Evolutionary conservation across 2,888 invertebrate genomes (phyloP), one percentile per base, ranked within the genome.

Genomic region (Falcaria lacertinaria): DNA sequence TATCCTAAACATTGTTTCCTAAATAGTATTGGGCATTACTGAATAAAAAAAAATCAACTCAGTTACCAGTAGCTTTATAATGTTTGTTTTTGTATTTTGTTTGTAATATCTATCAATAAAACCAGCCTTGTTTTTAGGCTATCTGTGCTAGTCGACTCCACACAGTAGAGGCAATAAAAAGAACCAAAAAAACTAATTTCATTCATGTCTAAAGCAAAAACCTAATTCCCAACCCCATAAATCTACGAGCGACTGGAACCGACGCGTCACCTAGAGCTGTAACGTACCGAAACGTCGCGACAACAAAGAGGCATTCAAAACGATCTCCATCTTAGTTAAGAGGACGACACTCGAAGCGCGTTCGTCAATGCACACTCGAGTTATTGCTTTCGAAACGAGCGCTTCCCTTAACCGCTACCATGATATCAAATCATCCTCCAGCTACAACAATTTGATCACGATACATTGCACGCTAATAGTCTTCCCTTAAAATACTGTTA

Each of bases 291-390:
- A 57, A 61, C 64, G 56, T 60, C 47, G 54, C 48, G 54, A 54
- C 64, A 66, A 74, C 75, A 75, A 79, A 80, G 70, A 69, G 75
- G 72, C 73, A 74, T 80, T 77, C 77, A 74, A 74, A 79, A 70
- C 69, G 75, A 80, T 80, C 64, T 69, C 57, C 62, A 60, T 69
- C 75, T 74, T 74, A 79, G 74, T 77, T 71, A 74, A 79, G 79
- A 66, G 74, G 75, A 66, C 61, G 74, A 70, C 78, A 75, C 82
- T 81, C 61, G 68, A 74, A 76, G 68, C 73, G 78, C 80, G 78
- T 77, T 75, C 80, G 77, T 82, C 85, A 80, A 77, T 79, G 80
- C 74, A 74, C 78, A 77, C 81, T 84, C 71, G 65, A 79, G 80
- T 74, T 79, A 77, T 74, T 74, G 73, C 80, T 79, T 75, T 77